Conservation (phyloP, 2,113 vertebrate genomes). For the Mesitornis unicolor region DNA sequence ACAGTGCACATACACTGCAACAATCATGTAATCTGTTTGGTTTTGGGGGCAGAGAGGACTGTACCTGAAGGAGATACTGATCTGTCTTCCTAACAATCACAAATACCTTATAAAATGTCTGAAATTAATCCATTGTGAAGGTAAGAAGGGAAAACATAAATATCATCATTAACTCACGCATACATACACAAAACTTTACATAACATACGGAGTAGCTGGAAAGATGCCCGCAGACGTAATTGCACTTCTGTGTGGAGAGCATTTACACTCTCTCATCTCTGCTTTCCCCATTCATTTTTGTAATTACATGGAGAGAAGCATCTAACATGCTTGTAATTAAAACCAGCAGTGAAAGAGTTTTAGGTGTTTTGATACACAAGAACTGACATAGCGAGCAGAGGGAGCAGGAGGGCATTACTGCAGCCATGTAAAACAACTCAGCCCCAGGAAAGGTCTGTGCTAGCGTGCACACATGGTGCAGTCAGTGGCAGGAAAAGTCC, state of each 20-base stretch:
- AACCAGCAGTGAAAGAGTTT: slow-evolving; percentile 73
- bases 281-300: slow-evolving; percentile 69
- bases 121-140: slow-evolving; percentile 63
- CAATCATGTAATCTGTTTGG: neutral
- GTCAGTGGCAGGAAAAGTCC: too few relatives aligned
- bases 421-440: neutral
- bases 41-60: neutral
- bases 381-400: neutral
- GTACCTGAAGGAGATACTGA: neutral
- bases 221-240: slow-evolving; percentile 68
- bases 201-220: slow-evolving; percentile 69
- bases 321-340: slow-evolving; percentile 69
- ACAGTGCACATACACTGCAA: neutral
- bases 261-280: slow-evolving; percentile 64
- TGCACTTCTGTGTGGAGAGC: slow-evolving; percentile 66
- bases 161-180: slow-evolving; percentile 53
- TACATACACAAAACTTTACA: slow-evolving; percentile 71
- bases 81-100: slow-evolving; percentile 1
- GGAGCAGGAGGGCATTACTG: neutral
- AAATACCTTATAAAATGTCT: slow-evolving; percentile 31
- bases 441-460: neutral
- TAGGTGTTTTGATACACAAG: neutral
- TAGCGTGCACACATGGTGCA: accelerated
- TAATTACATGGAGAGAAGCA: slow-evolving; percentile 71
- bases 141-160: slow-evolving; percentile 64